A percentile compares a stretch with the other conserved stretches of the same genome.
phyloP scores from a whole-genome alignment of 35 echinoderm and acorn worm species.

The Anneissia japonica region DNA sequence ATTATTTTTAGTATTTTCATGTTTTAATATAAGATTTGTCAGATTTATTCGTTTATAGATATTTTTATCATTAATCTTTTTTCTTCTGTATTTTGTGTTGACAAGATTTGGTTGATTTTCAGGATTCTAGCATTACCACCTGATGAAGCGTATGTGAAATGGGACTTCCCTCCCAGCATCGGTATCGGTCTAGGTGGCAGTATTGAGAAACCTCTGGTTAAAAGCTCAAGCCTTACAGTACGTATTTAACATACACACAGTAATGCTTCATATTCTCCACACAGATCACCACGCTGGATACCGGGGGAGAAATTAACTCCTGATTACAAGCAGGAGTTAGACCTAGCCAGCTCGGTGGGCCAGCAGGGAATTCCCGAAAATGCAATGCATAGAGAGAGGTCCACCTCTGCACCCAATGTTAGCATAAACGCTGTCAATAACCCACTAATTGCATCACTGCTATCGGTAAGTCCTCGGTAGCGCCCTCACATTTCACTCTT shows the following conservation, averaged over 20 bases:
- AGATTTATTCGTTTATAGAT: no score
- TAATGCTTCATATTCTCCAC: neutral
- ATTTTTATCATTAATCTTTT: no score
- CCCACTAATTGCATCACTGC: slow-evolving; percentile 1
- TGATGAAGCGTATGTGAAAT: neutral
- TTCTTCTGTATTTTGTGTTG: neutral
- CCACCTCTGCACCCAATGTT: slow-evolving; percentile 88
- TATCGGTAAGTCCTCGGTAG: neutral
- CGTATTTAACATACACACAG: neutral
- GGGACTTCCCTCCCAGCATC: neutral
- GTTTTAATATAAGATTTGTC: no score
- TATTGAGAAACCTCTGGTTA: neutral
- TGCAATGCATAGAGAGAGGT: slow-evolving; percentile 63
- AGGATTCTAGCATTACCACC: neutral
- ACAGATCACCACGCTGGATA: neutral
- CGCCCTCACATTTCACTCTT: neutral
- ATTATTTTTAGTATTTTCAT: no score
- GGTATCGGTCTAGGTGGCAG: neutral
- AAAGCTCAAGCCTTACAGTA: neutral
- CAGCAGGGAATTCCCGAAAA: slow-evolving; percentile 37
- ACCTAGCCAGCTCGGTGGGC: neutral
- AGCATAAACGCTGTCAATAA: slow-evolving; percentile 85
- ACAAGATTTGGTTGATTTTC: neutral
- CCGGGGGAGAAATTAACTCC: neutral
- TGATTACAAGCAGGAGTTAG: neutral